These are phyloP conservation scores for Cetoscarus ocellatus DNA, from an alignment of 2,797 vertebrate species.

Conservation along the genomic window DNA sequence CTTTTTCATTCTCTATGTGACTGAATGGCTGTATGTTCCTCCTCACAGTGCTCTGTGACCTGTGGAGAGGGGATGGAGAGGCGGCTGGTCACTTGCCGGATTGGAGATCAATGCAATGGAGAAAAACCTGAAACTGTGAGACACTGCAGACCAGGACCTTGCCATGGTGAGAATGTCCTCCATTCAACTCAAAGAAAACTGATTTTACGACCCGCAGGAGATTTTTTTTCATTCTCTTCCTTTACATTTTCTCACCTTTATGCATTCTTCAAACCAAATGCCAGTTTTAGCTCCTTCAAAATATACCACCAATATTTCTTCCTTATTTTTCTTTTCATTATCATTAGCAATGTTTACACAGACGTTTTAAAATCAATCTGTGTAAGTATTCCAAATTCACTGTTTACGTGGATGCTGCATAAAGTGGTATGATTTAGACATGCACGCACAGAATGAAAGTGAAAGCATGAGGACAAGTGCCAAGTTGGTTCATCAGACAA, in stretches of 20 bases:
- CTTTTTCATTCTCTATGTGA: not conserved
- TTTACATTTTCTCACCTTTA: not conserved
- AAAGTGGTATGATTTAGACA: no score
- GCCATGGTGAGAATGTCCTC: slow-evolving; percentile 84
- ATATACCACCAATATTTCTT: not conserved
- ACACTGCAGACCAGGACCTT: slow-evolving; percentile 87
- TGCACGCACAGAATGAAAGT: no score
- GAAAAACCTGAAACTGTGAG: slow-evolving; percentile 88
- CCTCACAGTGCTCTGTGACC: slow-evolving; percentile 91
- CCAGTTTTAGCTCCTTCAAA: not conserved
- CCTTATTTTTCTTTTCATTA: not conserved
- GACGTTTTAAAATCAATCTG: no score
- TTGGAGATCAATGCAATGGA: slow-evolving; percentile 88
- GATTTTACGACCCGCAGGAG: not conserved
- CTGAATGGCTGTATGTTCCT: slow-evolving; percentile 29
- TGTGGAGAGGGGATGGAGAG: slow-evolving; percentile 92
- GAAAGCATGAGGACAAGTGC: no score
- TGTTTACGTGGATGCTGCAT: no score
- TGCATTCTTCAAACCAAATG: not conserved
- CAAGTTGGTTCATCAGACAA: no score
- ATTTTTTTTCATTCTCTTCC: not conserved
- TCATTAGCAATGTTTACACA: not conserved
- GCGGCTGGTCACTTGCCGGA: slow-evolving; percentile 89
- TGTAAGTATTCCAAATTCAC: no score
- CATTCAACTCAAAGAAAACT: not conserved